Conservation (phyloP, 2,888 invertebrate species). For the Agrenia bidenticulata region DNA sequence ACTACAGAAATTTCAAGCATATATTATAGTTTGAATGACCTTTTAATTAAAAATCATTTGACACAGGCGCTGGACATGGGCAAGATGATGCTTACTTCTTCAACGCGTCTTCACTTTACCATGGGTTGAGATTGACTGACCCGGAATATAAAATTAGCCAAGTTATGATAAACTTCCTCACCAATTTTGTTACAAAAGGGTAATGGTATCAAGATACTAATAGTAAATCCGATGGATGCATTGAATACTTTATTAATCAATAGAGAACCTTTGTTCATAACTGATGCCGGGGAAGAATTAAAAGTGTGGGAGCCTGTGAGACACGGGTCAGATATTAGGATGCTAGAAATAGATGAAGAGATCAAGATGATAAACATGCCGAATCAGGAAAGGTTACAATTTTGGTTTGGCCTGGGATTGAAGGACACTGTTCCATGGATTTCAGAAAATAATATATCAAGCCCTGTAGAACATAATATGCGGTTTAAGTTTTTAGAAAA, state of each 20-base stretch:
- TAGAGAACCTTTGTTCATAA: conserved; percentile 40
- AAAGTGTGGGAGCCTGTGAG: conserved; percentile 42
- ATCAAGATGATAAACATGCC: conserved; percentile 40
- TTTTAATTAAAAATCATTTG: too few relatives aligned
- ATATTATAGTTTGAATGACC: too few relatives aligned
- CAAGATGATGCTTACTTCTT: conserved; percentile 39
- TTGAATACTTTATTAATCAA: not conserved
- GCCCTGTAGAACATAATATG: too few relatives aligned
- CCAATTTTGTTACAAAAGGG: conserved; percentile 45
- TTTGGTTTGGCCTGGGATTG: conserved; percentile 36
- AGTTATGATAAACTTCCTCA: conserved; percentile 45
- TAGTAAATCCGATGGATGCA: too few relatives aligned
- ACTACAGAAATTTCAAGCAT: too few relatives aligned
- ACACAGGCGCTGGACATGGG: conserved; percentile 22
- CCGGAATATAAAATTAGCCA: conserved; percentile 44
- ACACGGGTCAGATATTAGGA: conserved; percentile 26
- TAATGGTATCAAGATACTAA: conserved; percentile 15
- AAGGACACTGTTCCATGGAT: conserved; percentile 25
- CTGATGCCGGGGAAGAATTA: conserved; percentile 21
- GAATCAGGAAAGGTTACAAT: conserved; percentile 25
- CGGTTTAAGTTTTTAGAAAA: too few relatives aligned
- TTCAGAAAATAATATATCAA: too few relatives aligned
- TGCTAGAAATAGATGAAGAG: conserved; percentile 37
- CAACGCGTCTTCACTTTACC: conserved; percentile 25
- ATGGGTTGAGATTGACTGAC: conserved; percentile 34